Base-by-base conservation (phyloP, 2,797 vertebrate genomes). In the Oceanodroma leucorhoa region DNA sequence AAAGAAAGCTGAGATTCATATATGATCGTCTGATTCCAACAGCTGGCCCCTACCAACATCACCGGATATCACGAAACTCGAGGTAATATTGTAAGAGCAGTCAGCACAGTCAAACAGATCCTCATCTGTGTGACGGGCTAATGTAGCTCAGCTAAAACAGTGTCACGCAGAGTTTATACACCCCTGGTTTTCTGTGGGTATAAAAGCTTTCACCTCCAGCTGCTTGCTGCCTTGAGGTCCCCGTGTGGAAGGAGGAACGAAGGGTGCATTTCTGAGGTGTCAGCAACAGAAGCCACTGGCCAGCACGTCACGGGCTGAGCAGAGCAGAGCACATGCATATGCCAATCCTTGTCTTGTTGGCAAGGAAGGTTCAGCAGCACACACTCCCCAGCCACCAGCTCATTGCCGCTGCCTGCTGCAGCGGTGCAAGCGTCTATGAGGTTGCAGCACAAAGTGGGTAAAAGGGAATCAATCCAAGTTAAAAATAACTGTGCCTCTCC, bases 221-320 rank as follows among this genome's bases (percentile, higher is more conserved):
- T 83, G 41, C 43, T 50, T 43, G 36, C 45, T 75, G 61, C 65
- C 3, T 2, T 57, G 57, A 93, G 19, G 20, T 64, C 24, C 24
- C 38, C 2, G 0, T 0, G 2, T 3, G 10, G 45, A 70, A 76
- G 64, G 48, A 70, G 34, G 58, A 89, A 54, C 1, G 1, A 48
- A 53, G 9, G 13, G 55, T 5, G 45, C 4, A 4, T 80, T 85
- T 78, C 23, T 67, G 69, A 90, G 54, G 65, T 36, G 21, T 32
- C 45, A 53, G 46, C 50, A 77, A 16, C 29, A 78, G 75, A 64
- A 83, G 69, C 24, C 79, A 36, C 41, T 0, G 3, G 51, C 16
- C 50, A 55, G 48, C 43, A 30, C 0, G 0, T 21, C 18, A 36
- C 0, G 3, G 75, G 17, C 58, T 58, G 83, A 65, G 58, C 73